A percentile compares a stretch with the other conserved stretches of the same genome.
Conservation (phyloP, 1,140 invertebrate genomes). For the Drosophila sulfurigaster region DNA sequence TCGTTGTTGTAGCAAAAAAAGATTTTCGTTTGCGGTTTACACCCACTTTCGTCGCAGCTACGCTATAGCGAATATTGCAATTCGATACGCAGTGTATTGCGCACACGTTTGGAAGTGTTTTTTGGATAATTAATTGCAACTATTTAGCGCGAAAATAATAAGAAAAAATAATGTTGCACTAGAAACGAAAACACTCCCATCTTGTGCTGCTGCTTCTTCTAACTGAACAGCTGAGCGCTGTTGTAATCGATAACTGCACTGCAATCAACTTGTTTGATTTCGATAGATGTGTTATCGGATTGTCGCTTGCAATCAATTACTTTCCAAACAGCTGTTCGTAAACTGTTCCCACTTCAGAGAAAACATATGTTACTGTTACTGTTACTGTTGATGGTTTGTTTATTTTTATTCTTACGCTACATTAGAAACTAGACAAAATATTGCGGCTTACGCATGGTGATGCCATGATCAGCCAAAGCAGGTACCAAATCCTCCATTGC, state of each 20-base stretch:
- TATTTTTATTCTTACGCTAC: conserved; percentile 61
- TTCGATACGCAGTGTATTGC: conserved; percentile 18
- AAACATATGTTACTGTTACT: background rate
- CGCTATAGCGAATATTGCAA: conserved; percentile 32
- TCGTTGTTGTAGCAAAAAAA: conserved; percentile 55
- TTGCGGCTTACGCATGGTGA: conserved; percentile 96
- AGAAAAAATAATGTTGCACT: conserved; percentile 54
- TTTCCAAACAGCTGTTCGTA: conserved; percentile 17
- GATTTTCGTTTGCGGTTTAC: conserved; percentile 56
- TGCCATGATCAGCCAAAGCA: conserved; percentile 97
- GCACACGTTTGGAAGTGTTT: conserved; percentile 46
- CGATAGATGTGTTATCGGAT: conserved; percentile 8
- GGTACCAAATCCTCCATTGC: conserved; percentile 98
- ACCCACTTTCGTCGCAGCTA: conserved; percentile 32
- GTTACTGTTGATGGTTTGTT: background rate
- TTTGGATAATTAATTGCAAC: conserved; percentile 35
- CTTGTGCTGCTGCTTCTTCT: conserved; percentile 63
- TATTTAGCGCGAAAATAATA: conserved; percentile 60
- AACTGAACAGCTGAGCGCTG: conserved; percentile 86
- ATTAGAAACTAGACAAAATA: conserved; percentile 86
- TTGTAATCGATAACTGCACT: conserved; percentile 28
- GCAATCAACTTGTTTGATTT: conserved; percentile 44
- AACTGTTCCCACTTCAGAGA: background rate
- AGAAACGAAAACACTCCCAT: conserved; percentile 77
- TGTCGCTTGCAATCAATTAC: background rate